Percentiles rank a stretch among this genome's conserved stretches.
Conservation (phyloP, 2,113 vertebrate species). For the Nesospiza acunhae region DNA sequence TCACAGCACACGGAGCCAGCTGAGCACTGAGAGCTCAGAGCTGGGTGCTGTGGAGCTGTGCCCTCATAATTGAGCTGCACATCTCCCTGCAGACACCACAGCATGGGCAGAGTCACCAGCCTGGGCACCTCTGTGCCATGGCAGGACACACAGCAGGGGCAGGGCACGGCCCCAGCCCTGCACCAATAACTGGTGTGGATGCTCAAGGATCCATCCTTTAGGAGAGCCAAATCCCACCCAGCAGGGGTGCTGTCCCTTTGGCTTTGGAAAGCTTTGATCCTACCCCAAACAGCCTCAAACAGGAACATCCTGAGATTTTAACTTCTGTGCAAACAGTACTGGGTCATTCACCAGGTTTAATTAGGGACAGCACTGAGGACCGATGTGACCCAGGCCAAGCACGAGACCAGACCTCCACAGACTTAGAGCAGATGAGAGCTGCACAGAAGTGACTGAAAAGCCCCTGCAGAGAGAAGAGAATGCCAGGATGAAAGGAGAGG, state of each 20-base stretch:
- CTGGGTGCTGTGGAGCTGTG: accelerated
- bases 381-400: not conserved
- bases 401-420: not conserved
- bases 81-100: not conserved
- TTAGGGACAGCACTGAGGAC: not conserved
- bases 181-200: not conserved
- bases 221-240: not conserved
- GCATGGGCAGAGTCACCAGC: not conserved
- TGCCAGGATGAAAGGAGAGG: not conserved
- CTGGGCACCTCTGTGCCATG: not conserved
- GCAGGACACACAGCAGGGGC: not conserved
- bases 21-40: not conserved
- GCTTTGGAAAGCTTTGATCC: not conserved
- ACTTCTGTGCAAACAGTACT: not conserved
- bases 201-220: not conserved
- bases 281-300: not conserved
- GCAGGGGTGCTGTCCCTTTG: not conserved
- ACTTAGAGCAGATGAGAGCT: not conserved
- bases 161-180: not conserved
- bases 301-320: not conserved
- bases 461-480: not conserved
- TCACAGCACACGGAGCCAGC: not conserved
- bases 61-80: not conserved
- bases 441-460: not conserved
- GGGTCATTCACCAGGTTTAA: not conserved